Base-by-base conservation (phyloP, 2,797 vertebrate species). In the Leptodactylus fallax region DNA sequence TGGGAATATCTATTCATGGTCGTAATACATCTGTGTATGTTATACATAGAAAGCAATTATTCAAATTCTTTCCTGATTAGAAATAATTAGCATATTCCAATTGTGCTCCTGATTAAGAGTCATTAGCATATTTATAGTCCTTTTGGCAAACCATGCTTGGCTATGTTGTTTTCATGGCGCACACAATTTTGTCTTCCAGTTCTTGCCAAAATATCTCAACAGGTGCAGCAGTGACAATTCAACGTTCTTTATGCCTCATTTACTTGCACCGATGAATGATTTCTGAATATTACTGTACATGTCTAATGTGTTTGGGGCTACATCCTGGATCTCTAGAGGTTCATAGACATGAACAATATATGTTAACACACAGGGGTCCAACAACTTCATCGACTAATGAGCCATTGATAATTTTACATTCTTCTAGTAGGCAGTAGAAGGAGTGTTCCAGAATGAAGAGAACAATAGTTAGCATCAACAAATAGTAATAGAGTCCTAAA, bases 141-240 rank as follows among this genome's bases (percentile, higher is more conserved):
- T 21, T 77, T 77, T 77, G 74, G 49, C 74, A 77, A 74, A 77
- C 49, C 19, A 13, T 77, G 49, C 74, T 53, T 23, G 74, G 74
- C 49, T 77, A 53, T 53, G 74, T 77, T 77, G 74, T 77, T 77
- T 77, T 77, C 49, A 77, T 77, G 74, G 74, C 74, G 53, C 21
- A 77, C 74, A 77, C 0, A 53, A 14, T 53, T 53, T 61, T 74
- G 19, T 13, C 47, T 23, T 53, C 21, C 74, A 13, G 17, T 77
- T 23, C 74, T 77, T 77, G 74, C 74, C 74, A 77, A 77, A 77
- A 77, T 77, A 77, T 77, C 74, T 77, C 74, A 77, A 77, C 74
- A 77, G 74, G 74, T 77, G 74, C 74, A 77, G 49, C 3, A 51
- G 47, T 7, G 19, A 23, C 74, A 53, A 74, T 74, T 74, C 19